Conservation (phyloP, 2,888 invertebrate genomes). For the Sinohyriopsis cumingii region DNA sequence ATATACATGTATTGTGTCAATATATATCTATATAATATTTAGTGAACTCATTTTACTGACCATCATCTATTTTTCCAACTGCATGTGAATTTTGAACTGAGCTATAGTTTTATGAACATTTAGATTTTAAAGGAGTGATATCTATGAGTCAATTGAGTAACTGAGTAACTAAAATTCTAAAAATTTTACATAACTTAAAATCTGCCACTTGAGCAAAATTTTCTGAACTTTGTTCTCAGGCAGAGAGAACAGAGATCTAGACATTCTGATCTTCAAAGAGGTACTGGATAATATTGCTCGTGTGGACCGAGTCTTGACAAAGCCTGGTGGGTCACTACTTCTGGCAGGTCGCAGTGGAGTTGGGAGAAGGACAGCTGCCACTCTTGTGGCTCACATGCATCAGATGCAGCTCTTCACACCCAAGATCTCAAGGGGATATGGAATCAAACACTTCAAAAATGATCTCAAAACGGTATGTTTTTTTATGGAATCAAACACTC, state of each 20-base stretch:
- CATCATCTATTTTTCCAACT: too few relatives aligned
- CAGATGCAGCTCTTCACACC: slow-evolving; percentile 78
- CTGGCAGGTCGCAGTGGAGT: slow-evolving; percentile 85
- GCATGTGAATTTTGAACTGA: too few relatives aligned
- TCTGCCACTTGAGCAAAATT: not conserved
- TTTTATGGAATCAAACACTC: not conserved
- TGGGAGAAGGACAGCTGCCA: slow-evolving; percentile 86
- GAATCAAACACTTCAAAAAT: slow-evolving; percentile 80
- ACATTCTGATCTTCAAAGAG: slow-evolving; percentile 80
- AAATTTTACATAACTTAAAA: too few relatives aligned
- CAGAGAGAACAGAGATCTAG: slow-evolving; percentile 79
- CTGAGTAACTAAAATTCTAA: too few relatives aligned
- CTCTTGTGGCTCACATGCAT: slow-evolving; percentile 82
- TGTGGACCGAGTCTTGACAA: slow-evolving; percentile 79
- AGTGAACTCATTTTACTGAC: too few relatives aligned
- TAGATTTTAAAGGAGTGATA: too few relatives aligned
- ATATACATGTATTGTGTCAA: too few relatives aligned
- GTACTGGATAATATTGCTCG: slow-evolving; percentile 79
- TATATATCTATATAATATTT: too few relatives aligned
- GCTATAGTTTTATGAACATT: too few relatives aligned
- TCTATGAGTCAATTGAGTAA: too few relatives aligned
- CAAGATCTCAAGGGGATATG: slow-evolving; percentile 77
- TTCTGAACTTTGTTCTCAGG: slow-evolving; percentile 71
- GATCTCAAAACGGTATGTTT: slow-evolving; percentile 83
- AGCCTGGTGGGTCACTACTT: slow-evolving; percentile 79